Base-by-base conservation (phyloP, 1,140 invertebrate genomes). In the Diuraphis noxia region DNA sequence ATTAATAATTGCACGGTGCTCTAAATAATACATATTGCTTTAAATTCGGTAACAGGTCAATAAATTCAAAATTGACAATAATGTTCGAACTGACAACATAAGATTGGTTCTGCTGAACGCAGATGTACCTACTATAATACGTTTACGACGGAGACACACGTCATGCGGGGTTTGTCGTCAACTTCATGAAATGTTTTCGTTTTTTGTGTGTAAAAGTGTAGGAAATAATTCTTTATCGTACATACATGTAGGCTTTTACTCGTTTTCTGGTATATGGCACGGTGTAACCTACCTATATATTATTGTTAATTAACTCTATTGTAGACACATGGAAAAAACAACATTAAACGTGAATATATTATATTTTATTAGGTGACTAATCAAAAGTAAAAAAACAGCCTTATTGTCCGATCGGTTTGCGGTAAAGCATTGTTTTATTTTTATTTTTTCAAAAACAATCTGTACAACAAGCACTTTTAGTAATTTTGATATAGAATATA, bases 1-100 rank as follows among this genome's bases (percentile, higher is more conserved):
- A n/a, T n/a, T n/a, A n/a, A 17, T 5, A 72, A 17, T 19, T n/a
- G 0, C 56, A 1, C 6, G 0, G 17, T 72, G 4, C 30, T 17
- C 13, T 34, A 72, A 17, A 25, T n/a, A 72, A n/a, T 72, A n/a
- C 34, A 5, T 1, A n/a, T 72, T n/a, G 3, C n/a, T 72, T n/a
- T 23, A n/a, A 72, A 72, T n/a, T 72, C 17, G n/a, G 19, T 72
- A 63, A n/a, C 10, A 72, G n/a, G 30, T 72, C 13, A n/a, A 72
- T 72, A n/a, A 23, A 23, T 49, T 49, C 0, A n/a, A n/a, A 23
- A 21, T 19, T 49, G 19, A 49, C 13, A 34, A 17, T 72, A 72
- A 72, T n/a, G 4, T n/a, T 72, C 5, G 4, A 34, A 13, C 13
- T n/a, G 6, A 72, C 30, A 72, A 6, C n/a, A 72, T n/a, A n/a